Base-by-base conservation (phyloP, 2,797 vertebrate genomes). In the Darevskia nairensis region DNA sequence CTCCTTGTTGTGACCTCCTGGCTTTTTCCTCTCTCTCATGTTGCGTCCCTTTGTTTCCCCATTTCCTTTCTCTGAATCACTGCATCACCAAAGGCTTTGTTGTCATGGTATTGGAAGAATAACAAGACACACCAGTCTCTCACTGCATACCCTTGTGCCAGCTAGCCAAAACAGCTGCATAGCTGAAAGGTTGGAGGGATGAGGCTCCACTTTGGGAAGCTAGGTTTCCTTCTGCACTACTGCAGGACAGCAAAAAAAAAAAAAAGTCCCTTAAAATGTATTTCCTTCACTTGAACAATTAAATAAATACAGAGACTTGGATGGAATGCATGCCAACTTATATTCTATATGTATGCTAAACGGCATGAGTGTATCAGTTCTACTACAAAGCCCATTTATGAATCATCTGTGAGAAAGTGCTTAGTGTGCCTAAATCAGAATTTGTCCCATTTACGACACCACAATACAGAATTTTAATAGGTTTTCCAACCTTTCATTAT, bases 101-200 rank as follows among this genome's bases (percentile, higher is more conserved):
- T 88, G 87, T 90, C 86, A 92, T 25, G 80, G 85, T 66, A 82
- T 90, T n/a, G n/a, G 72, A 82, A 93, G 91, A 88, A 90, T 91
- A 86, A 88, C 83, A 94, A 95, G 93, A 95, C 91, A 92, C 66
- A 87, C 44, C 89, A 92, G 88, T 89, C 84, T 91, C 68, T 81
- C 0, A 1, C 8, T 90, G 90, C 83, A 82, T 69, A 80, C 66
- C 75, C 89, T 89, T 89, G 82, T 86, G 87, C 83, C 76, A 90
- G 91, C 41, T 91, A 84, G 92, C 86, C 93, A 90, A 94, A 95
- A 77, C 90, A 92, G 86, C 0, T 86, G 89, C 89, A 91, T 84
- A 89, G 77, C 1, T 93, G 79, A 90, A 85, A 85, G 90, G 86
- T 91, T 71, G 91, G 84, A 92, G 92, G 93, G 89, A 92, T 3